A percentile compares a stretch with the other conserved stretches of the same genome.
phyloP scores from a whole-genome alignment of 1,140 invertebrate species.

The Drosophila subobscura region DNA sequence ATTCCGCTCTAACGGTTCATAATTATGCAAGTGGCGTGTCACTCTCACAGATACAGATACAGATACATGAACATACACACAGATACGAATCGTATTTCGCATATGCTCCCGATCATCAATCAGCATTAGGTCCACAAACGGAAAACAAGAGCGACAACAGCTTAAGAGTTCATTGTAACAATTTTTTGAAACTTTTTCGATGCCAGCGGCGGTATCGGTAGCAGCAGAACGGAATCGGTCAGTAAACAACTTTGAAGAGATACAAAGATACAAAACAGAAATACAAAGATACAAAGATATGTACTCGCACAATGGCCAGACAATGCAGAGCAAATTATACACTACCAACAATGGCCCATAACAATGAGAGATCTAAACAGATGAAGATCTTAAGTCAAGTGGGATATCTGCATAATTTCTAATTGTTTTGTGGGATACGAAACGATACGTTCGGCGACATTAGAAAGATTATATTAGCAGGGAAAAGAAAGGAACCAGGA shows the following conservation, averaged over 20 bases:
- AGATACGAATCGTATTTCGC: slow-evolving; percentile 60
- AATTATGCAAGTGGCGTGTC: slow-evolving; percentile 65
- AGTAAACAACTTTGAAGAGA: slow-evolving; percentile 28
- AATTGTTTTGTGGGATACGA: slow-evolving; percentile 16
- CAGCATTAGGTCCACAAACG: slow-evolving; percentile 70
- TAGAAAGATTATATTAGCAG: neutral
- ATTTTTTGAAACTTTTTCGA: slow-evolving; percentile 55
- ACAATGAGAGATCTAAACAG: slow-evolving; percentile 38
- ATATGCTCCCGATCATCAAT: slow-evolving; percentile 62
- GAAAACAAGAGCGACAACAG: slow-evolving; percentile 78
- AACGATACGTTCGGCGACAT: neutral
- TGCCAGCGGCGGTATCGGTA: slow-evolving; percentile 25
- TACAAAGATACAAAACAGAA: slow-evolving; percentile 1
- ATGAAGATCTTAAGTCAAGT: slow-evolving; percentile 36
- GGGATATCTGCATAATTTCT: slow-evolving; percentile 31
- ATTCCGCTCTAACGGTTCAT: slow-evolving; percentile 61
- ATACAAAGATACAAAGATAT: slow-evolving; percentile 26
- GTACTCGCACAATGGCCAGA: slow-evolving; percentile 23
- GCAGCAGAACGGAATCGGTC: slow-evolving; percentile 38
- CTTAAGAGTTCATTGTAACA: slow-evolving; percentile 82
- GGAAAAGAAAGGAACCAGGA: neutral
- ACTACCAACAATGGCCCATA: slow-evolving; percentile 26
- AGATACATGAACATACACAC: neutral
- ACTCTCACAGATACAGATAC: slow-evolving; percentile 17
- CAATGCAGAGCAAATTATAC: slow-evolving; percentile 50